Evolutionary conservation across 2,113 vertebrate species (phyloP), one percentile per base, ranked within the genome.

Genomic region (Istiophorus platypterus): DNA sequence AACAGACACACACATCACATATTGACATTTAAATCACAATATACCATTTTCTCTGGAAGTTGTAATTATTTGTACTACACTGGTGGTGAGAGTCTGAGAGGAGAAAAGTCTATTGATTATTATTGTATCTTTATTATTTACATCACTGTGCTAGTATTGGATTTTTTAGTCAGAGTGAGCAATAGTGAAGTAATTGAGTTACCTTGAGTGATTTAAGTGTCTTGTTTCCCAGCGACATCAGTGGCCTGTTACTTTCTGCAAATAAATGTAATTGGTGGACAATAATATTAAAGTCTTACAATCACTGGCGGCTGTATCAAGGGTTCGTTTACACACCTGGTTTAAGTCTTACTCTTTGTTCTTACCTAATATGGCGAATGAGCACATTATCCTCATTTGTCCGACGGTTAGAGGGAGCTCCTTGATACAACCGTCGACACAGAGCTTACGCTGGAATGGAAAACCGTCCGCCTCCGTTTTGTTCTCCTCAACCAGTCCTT

Each of bases 171-270:
- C n/a, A n/a, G n/a, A n/a, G 47, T 24, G 39, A 12, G 11, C 15
- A 6, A 3, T 58, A 20, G 5, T 17, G 15, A n/a, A 49, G 12
- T 3, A 26, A 6, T 17, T 84, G 12, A 27, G 85, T 81, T 95
- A 98, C 97, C 96, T 97, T 97, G 76, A 97, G 91, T 68, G 95
- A 95, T 84, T 94, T 96, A 69, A 98, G 90, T 10, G 96, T 96
- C 91, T 96, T 96, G 76, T 93, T 93, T 52, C 97, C 97, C 67
- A 98, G 93, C 5, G 96, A 96, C 78, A 97, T 94, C 72, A 91
- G 91, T 63, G 94, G 93, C 82, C 95, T 93, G 7, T 84, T 93
- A 66, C 95, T 95, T 76, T 97, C 97, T 98, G 92, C 71, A 94
- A 90, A 83, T 20, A 71, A 7, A 77, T 37, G 2, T n/a, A 22